Base-by-base conservation (phyloP, 92 coral and sea anemone species). In the Epizoanthus stellaris region DNA sequence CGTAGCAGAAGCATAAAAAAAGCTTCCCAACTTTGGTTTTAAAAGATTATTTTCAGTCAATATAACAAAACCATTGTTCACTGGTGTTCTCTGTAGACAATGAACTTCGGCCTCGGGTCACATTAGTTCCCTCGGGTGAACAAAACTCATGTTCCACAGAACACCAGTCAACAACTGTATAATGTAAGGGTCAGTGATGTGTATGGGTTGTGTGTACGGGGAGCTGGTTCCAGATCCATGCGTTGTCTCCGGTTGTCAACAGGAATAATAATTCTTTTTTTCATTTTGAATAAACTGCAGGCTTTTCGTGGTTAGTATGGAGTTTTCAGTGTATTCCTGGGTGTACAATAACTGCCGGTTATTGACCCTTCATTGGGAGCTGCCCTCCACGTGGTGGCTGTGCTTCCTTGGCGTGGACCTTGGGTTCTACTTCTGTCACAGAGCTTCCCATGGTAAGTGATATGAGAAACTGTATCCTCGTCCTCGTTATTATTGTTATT, bases 391-490 rank as follows among this genome's bases (percentile, higher is more conserved):
- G 0, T 95, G 98, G 98, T 95, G 92, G 85, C 56, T 93, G 64
- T 94, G 97, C 77, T 93, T 93, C 77, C 30, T 95, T n/a, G 93
- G 93, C 20, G 93, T 93, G 16, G 98, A 95, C 83, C 93, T 95
- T 81, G 67, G 75, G 54, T 95, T 91, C 70, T 95, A 95, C 79
- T 90, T 95, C 94, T 91, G 94, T 71, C 98, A 95, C 73, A 87
- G 98, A 60, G 95, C 95, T n/a, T 85, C 94, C 9, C 98, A 95
- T 88, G 98, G 98, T 95, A 77, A 85, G 88, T 38, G 2, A 14
- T 60, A 67, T 23, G 67, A 16, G 19, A 45, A 30, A 63, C 12
- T 6, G 30, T 19, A 19, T 63, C 67, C 25, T 3, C 12, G 30
- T 19, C 3, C 65, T 60, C 13, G 3, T 40, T 40, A 40, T 40